phyloP scores from a whole-genome alignment of 2,113 vertebrate species.

The Myiagra hebetior region DNA sequence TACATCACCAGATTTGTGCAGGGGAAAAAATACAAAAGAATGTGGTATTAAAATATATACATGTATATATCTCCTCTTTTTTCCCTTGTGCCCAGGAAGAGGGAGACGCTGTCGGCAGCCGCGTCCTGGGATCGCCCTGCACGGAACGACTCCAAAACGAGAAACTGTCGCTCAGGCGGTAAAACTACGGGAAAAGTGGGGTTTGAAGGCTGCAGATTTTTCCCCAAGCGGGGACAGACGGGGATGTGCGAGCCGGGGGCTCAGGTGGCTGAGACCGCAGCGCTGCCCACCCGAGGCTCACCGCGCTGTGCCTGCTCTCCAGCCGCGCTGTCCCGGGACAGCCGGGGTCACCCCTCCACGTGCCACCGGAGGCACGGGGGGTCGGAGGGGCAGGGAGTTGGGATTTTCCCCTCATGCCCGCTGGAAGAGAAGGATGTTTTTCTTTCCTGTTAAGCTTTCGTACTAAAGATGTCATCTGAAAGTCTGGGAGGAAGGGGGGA shows the following conservation, averaged over 20 bases:
- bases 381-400: not conserved
- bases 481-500: not conserved
- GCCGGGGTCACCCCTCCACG: not conserved
- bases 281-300: not conserved
- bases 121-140: not conserved
- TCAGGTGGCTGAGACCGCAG: not conserved
- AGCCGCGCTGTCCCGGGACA: not conserved
- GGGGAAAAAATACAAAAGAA: not conserved
- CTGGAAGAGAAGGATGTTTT: not conserved
- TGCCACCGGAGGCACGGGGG: not conserved
- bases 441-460: not conserved
- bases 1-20: constrained; percentile 62
- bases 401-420: not conserved
- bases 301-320: not conserved
- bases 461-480: constrained; percentile 61
- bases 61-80: not conserved
- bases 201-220: not conserved
- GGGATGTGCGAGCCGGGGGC: not conserved
- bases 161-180: not conserved
- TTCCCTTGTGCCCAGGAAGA: not conserved
- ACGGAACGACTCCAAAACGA: not conserved
- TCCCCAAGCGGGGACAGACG: not conserved
- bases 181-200: not conserved
- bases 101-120: not conserved
- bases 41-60: constrained; percentile 29